Percentiles rank a stretch among this genome's conserved stretches.
These are phyloP conservation scores for Helogale parvula DNA, from an alignment of 2,113 vertebrate genomes.

Conservation along the genomic window DNA sequence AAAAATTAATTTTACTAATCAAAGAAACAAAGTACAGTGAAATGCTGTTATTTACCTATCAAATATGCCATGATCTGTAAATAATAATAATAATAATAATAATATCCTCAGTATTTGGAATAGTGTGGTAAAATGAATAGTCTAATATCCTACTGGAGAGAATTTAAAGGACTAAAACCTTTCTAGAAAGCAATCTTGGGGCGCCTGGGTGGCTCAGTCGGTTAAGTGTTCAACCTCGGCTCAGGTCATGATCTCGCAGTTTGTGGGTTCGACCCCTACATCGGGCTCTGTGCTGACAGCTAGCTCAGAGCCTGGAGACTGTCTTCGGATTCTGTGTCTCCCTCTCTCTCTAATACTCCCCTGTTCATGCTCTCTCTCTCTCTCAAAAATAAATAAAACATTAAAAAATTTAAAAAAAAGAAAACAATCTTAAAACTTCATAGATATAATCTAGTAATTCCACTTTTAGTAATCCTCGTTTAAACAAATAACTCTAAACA, in stretches of 20 bases:
- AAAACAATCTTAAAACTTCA: conserved; percentile 41
- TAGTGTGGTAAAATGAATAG: not conserved
- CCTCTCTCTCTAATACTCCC: no score
- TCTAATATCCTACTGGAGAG: not conserved
- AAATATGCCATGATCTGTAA: not conserved
- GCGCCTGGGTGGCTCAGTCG: no score
- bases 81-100: not conserved
- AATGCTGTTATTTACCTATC: not conserved
- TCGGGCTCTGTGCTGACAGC: no score
- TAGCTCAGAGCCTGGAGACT: no score
- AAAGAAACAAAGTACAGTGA: conserved; percentile 42
- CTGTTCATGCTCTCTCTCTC: no score
- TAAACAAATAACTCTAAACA: conserved; percentile 21
- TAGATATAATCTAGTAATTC: not conserved
- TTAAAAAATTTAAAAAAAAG: not conserved
- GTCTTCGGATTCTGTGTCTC: no score
- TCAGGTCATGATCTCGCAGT: no score
- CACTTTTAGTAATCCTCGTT: not conserved
- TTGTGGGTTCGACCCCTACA: no score
- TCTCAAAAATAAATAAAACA: no score
- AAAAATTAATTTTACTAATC: conserved; percentile 5
- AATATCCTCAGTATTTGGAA: conserved; percentile 16
- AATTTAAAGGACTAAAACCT: not conserved
- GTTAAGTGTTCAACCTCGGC: no score
- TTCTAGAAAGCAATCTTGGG: conserved; percentile 37